Percentiles rank a stretch among this genome's conserved stretches.
Conservation (phyloP, 2,888 invertebrate species). For the Neoascia interrupta region DNA sequence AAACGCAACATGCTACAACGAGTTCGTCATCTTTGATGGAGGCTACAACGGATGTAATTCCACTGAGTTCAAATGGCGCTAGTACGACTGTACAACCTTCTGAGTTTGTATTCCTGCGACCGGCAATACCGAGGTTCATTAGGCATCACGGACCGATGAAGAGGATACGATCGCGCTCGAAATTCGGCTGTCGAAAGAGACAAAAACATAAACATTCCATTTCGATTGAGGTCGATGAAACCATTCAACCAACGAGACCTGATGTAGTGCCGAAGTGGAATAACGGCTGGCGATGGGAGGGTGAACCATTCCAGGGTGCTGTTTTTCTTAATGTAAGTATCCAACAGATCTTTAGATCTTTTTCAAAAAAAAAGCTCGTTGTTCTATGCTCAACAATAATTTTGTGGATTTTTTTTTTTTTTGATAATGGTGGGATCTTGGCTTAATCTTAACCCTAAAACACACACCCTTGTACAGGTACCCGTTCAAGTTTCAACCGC, state of each 20-base stretch:
- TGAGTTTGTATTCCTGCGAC: slow-evolving; percentile 76
- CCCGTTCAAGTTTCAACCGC: no score
- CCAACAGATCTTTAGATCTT: no score
- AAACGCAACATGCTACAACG: slow-evolving; percentile 7
- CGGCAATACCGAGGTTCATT: slow-evolving; percentile 71
- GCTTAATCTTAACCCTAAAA: no score
- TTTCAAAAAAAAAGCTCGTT: no score
- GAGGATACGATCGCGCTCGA: slow-evolving; percentile 77
- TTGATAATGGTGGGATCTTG: no score
- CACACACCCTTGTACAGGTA: no score
- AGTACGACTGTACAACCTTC: slow-evolving; percentile 70
- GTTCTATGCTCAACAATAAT: neutral
- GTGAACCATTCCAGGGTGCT: slow-evolving; percentile 89
- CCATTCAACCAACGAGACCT: slow-evolving; percentile 79
- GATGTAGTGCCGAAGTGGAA: slow-evolving; percentile 87
- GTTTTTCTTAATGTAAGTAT: slow-evolving; percentile 90
- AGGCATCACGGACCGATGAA: slow-evolving; percentile 73
- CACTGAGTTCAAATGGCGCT: slow-evolving; percentile 37
- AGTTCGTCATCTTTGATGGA: slow-evolving; percentile 10
- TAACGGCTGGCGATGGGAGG: slow-evolving; percentile 96
- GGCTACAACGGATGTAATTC: slow-evolving; percentile 17
- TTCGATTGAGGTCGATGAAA: slow-evolving; percentile 79
- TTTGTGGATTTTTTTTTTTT: no score
- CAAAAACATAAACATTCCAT: slow-evolving; percentile 76
- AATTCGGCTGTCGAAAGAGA: slow-evolving; percentile 78